Base-by-base conservation (phyloP, 2,113 vertebrate genomes). In the Peromyscus polionotus region DNA sequence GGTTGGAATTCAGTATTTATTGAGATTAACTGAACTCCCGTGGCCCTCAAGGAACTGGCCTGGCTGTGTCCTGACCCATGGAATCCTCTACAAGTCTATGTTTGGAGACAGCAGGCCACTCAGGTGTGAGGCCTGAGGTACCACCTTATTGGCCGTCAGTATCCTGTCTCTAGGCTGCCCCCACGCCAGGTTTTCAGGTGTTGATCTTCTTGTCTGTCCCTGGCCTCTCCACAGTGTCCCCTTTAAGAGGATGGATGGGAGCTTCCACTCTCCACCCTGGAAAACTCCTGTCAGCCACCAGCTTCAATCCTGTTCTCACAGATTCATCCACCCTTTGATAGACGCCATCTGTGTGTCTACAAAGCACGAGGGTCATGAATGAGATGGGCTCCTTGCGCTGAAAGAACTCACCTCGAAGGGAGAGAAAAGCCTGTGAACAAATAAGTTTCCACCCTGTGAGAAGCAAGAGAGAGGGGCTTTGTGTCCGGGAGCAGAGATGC, bases 1-100 rank as follows among this genome's bases (percentile, higher is more conserved):
- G 26, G 28, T 39, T 48, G 26, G 76, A 54, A 94, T 88, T 86
- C 59, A 72, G 12, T 16, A 70, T 92, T 92, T 88, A 33, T 54
- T 16, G 19, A 81, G 70, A 42, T 28, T 72, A 72, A 87, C 45
- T 0, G 0, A 73, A 45, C 31, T 84, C 24, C n/a, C 80, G 8
- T 73, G 39, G 42, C 19, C 8, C 22, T 75, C 0, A 7, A 79
- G 28, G 59, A 81, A 48, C 51, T 81, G 45, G 57, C 31, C 54
- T 67, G 61, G 45, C 59, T 48, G 9, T 51, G 22, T 1, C 0
- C 42, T 75, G 48, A 17, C 67, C 45, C 13, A 0, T 3, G 3
- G 20, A 36, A 54, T 59, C 80, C 24, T 51, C 70, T 19, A 20
- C 20, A 61, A 31, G 4, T n/a, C 39, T 68, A 16, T 22, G 1